These are phyloP conservation scores for Dromas ardeola DNA, from an alignment of 2,113 vertebrate species.

Conservation along the genomic window DNA sequence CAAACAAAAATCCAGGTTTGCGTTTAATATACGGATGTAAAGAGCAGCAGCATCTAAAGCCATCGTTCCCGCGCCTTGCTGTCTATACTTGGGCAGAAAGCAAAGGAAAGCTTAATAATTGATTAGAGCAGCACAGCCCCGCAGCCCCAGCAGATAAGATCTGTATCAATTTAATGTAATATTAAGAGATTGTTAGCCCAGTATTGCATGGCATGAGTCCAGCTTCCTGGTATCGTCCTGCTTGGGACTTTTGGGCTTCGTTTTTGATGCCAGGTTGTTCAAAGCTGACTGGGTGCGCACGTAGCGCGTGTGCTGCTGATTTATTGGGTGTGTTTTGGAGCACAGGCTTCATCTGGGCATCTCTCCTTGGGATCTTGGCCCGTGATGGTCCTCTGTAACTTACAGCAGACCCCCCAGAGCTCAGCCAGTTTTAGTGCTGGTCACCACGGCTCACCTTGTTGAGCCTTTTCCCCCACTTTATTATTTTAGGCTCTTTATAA, in stretches of 20 bases:
- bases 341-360: not conserved
- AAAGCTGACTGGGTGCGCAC: not conserved
- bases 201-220: not conserved
- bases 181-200: not conserved
- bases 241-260: not conserved
- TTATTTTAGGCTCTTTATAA: not conserved
- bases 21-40: not conserved
- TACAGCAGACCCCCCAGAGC: not conserved
- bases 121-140: not conserved
- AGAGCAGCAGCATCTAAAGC: not conserved
- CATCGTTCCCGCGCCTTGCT: accelerated
- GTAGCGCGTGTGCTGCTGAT: not conserved
- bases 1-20: not conserved
- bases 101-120: not conserved
- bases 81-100: not conserved
- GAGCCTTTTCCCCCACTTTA: not conserved
- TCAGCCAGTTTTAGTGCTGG: not conserved
- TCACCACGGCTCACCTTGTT: not conserved
- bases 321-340: not conserved
- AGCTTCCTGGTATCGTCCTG: not conserved
- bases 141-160: not conserved
- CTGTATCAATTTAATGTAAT: not conserved
- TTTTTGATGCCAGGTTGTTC: not conserved
- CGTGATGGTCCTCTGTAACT: accelerated
- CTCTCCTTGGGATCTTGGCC: not conserved